Evolutionary conservation across 2,797 vertebrate species (phyloP), one percentile per base, ranked within the genome.

Genomic region (Sparus aurata): DNA sequence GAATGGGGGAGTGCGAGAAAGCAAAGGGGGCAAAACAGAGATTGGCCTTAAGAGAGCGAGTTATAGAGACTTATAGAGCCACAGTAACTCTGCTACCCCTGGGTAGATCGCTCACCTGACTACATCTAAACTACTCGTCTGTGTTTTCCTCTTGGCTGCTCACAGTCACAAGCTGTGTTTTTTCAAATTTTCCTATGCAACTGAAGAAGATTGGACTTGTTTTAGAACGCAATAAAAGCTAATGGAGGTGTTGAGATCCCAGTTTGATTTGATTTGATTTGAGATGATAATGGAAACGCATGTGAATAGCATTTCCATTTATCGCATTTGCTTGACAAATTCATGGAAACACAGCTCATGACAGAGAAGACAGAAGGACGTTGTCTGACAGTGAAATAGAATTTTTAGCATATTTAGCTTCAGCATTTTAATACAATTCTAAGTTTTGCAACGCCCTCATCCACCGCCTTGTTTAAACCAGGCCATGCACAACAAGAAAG

Each of bases 21-120:
- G 74, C 65, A 10, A 66, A 38, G 49, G 62, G 68, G 57, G 73
- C 67, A 69, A 77, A 82, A 75, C 54, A 60, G 57, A 87, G 69
- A 81, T 73, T 78, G 79, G 73, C 55, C 69, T 69, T 38, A 77
- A 80, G 55, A 69, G 70, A 75, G 73, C 27, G 18, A 69, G 53
- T 53, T n/a, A 52, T 47, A 74, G 65, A 46, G 18, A n/a, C n/a
- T 85, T 71, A 72, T 54, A 66, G 60, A 80, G 79, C 61, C 54
- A 22, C n/a, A 68, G 53, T 69, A 61, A 79, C 61, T 83, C 62
- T 23, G 53, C 67, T 60, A 34, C 34, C 66, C 74, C 16, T 11
- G 41, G 77, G 58, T 69, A 75, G 77, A 82, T 47, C 38, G 30
- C 52, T 75, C 53, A 45, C 47, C 41, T 61, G 23, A 45, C n/a